These are phyloP conservation scores for Cyprinella venusta DNA, from an alignment of 2,797 vertebrate species.

Conservation along the genomic window DNA sequence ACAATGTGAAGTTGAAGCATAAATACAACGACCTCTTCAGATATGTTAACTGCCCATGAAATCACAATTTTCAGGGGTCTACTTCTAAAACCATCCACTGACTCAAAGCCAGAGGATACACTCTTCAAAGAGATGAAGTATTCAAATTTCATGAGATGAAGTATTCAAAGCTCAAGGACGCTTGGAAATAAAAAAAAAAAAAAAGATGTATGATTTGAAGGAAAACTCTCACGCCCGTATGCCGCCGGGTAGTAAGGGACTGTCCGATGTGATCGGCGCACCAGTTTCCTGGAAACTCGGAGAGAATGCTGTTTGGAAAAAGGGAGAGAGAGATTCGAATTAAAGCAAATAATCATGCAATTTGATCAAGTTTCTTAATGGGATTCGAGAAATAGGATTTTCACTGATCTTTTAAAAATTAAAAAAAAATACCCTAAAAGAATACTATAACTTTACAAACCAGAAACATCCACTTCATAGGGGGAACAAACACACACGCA, in stretches of 20 bases:
- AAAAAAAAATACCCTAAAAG: no score
- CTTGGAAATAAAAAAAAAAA: neutral
- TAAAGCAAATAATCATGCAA: neutral
- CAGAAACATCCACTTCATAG: no score
- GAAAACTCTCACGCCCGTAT: slow-evolving; percentile 31
- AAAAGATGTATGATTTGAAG: neutral
- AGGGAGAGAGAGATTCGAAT: neutral
- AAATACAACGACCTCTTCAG: neutral
- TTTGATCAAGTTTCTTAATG: neutral
- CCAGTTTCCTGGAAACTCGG: slow-evolving; percentile 32
- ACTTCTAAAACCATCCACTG: slow-evolving; percentile 1
- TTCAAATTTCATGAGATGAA: neutral
- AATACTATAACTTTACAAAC: neutral
- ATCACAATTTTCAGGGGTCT: slow-evolving; percentile 17
- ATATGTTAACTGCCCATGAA: neutral
- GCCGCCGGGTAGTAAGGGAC: slow-evolving; percentile 50
- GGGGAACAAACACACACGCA: no score
- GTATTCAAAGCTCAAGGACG: neutral
- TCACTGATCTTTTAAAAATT: neutral
- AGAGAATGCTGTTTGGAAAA: slow-evolving; percentile 39
- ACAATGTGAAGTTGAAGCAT: slow-evolving; percentile 1
- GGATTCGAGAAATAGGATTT: neutral
- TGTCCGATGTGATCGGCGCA: slow-evolving; percentile 44
- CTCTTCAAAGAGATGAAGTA: no score
- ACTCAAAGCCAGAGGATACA: neutral